phyloP scores from a whole-genome alignment of 2,888 invertebrate species.

The Stramonita haemastoma region DNA sequence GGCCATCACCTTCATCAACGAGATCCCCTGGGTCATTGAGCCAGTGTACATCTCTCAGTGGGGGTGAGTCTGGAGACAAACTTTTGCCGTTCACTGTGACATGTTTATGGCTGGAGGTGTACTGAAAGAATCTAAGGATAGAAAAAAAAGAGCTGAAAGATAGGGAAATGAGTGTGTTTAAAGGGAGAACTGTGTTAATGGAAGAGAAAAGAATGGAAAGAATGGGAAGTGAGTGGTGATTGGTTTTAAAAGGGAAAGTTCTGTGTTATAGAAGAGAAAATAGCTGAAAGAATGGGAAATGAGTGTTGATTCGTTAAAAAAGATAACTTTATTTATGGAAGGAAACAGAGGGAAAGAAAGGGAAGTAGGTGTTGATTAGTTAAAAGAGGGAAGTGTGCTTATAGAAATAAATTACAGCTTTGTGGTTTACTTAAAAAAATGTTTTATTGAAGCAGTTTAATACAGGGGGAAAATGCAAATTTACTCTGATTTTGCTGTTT shows the following conservation, averaged over 20 bases:
- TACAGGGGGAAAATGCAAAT: no score
- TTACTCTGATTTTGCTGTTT: no score
- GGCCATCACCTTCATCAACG: slow-evolving; percentile 99
- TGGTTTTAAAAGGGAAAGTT: no score
- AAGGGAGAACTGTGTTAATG: not conserved
- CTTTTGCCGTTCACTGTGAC: no score
- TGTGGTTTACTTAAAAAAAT: no score
- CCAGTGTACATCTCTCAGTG: slow-evolving; percentile 99
- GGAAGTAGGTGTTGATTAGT: not conserved
- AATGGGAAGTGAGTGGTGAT: no score
- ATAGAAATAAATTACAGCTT: not conserved
- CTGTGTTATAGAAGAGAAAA: not conserved
- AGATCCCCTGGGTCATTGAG: slow-evolving; percentile 99
- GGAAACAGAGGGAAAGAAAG: not conserved
- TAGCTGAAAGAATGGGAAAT: not conserved
- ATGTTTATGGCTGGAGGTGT: not conserved
- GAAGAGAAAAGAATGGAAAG: no score
- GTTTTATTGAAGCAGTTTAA: no score
- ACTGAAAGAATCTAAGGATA: no score
- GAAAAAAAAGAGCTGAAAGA: not conserved
- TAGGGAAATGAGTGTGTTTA: not conserved
- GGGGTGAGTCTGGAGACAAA: slow-evolving; percentile 84
- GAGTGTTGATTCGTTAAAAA: not conserved
- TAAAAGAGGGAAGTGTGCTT: not conserved
- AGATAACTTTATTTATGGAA: not conserved